phyloP scores from a whole-genome alignment of 1,140 invertebrate genomes.

The Daktulosphaira vitifoliae region DNA sequence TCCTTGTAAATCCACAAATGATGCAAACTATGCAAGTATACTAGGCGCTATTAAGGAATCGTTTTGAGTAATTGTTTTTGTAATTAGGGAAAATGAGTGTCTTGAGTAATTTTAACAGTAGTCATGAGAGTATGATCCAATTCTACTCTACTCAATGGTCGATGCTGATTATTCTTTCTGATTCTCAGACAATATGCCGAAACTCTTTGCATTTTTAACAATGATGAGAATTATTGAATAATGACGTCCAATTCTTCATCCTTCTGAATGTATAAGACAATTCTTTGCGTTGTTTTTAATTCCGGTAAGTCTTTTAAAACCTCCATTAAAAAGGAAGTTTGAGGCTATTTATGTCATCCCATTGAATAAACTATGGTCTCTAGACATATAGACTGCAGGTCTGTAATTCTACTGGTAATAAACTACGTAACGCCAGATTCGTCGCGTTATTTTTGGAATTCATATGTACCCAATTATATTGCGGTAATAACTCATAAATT shows the following conservation, averaged over 20 bases:
- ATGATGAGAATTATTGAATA: not conserved
- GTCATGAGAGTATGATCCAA: not conserved
- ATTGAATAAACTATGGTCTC: not conserved
- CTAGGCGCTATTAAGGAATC: not conserved
- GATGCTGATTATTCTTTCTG: not conserved
- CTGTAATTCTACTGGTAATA: conserved; percentile 35
- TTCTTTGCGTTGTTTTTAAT: too few relatives aligned
- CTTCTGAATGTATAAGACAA: too few relatives aligned
- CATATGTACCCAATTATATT: conserved; percentile 43
- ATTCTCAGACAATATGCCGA: not conserved
- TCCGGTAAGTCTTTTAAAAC: too few relatives aligned
- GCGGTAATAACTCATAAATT: conserved; percentile 40
- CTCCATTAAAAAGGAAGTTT: too few relatives aligned
- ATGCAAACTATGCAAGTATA: too few relatives aligned
- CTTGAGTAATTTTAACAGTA: not conserved
- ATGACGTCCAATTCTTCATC: too few relatives aligned
- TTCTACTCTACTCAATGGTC: not conserved
- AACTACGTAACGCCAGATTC: conserved; percentile 44
- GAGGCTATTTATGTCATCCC: not conserved
- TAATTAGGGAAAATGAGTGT: not conserved
- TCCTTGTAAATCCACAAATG: too few relatives aligned
- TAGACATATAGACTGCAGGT: conserved; percentile 36
- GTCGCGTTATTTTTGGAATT: conserved; percentile 43
- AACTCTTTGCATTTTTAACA: not conserved
- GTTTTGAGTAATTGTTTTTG: not conserved